phyloP scores from a whole-genome alignment of 2,797 vertebrate species.

The Peromyscus nudipes region DNA sequence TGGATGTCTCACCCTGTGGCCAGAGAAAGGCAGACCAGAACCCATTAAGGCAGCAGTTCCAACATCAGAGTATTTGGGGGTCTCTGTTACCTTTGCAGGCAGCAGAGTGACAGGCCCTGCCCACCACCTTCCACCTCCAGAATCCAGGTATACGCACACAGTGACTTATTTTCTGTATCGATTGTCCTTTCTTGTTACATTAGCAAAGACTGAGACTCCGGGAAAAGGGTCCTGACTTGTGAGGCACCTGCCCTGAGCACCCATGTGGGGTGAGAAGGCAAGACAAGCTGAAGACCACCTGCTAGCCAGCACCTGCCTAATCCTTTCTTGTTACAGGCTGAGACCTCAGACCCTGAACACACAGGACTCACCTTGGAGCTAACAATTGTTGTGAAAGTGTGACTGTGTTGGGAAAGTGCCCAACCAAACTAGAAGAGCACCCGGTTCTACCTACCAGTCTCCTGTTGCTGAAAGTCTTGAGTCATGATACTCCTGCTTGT shows the following conservation, averaged over 20 bases:
- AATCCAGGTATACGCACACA: neutral
- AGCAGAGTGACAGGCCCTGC: neutral
- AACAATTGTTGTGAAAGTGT: no score
- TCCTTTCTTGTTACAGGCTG: neutral
- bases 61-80: neutral
- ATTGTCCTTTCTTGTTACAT: neutral
- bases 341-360: neutral
- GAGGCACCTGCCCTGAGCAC: rapidly evolving
- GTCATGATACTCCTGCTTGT: neutral
- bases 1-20: neutral
- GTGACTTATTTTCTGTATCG: neutral
- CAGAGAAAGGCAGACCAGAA: neutral
- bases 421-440: neutral
- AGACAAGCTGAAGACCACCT: neutral
- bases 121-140: neutral
- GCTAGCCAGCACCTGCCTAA: neutral
- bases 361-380: neutral
- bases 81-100: neutral
- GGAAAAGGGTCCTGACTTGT: neutral
- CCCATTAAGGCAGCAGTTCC: neutral
- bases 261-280: neutral
- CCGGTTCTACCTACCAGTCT: neutral
- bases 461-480: neutral
- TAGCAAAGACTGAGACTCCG: neutral
- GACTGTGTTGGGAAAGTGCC: neutral